Percentiles rank a stretch among this genome's conserved stretches.
These are phyloP conservation scores for Actinia equina DNA, from an alignment of 64 coral and sea anemone species.

Conservation along the genomic window DNA sequence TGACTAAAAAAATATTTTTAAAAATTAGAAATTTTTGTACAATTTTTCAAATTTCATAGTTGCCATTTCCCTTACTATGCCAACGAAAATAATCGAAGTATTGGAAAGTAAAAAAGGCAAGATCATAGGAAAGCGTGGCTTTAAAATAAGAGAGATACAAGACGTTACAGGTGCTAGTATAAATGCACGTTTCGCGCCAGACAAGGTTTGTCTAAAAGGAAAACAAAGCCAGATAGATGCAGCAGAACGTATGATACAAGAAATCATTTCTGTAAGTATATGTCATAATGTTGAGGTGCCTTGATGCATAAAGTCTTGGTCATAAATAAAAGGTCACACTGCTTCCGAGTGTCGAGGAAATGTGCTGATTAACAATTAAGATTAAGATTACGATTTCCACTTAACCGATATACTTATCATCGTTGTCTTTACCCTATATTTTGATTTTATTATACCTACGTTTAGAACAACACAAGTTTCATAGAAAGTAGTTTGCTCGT, in stretches of 20 bases:
- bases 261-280: background rate
- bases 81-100: background rate
- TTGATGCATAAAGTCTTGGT: no score
- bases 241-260: background rate
- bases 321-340: no score
- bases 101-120: background rate
- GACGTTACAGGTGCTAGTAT: background rate
- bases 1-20: no score
- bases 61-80: background rate
- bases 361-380: no score
- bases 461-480: background rate
- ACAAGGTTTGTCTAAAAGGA: background rate
- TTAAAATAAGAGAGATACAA: background rate
- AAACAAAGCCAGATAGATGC: background rate
- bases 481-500: background rate
- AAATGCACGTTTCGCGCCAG: background rate
- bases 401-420: no score
- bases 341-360: no score
- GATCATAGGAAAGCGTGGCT: background rate
- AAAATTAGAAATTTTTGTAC: no score
- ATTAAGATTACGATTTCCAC: no score
- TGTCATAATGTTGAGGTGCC: no score
- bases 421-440: background rate
- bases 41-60: no score
- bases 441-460: background rate